Evolutionary conservation across 2,888 invertebrate genomes (phyloP).

Genomic region (Dioctria rufipes): DNA sequence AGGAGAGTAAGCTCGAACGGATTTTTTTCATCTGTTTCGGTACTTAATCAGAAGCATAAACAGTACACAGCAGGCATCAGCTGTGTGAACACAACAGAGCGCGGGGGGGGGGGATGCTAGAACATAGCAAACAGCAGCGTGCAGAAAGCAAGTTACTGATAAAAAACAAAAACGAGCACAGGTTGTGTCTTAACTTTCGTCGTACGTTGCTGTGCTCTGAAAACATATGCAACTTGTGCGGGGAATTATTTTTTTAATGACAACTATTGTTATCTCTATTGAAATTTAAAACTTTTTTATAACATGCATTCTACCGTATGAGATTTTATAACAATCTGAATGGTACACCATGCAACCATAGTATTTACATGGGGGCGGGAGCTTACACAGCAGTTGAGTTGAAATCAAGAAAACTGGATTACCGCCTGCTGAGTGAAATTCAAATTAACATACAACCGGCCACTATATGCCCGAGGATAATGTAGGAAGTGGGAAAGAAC

Average conservation of each 20-base stretch:
- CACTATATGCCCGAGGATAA: neutral
- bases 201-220: neutral
- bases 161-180: slow-evolving; percentile 16
- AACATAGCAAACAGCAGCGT: too few species aligned
- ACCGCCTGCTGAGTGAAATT: neutral
- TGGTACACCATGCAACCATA: neutral
- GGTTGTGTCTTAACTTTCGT: slow-evolving; percentile 19
- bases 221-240: slow-evolving; percentile 2
- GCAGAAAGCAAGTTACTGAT: too few species aligned
- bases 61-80: slow-evolving; percentile 11
- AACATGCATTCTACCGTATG: neutral
- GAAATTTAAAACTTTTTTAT: slow-evolving; percentile 32
- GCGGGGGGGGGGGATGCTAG: too few species aligned
- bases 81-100: slow-evolving; percentile 8
- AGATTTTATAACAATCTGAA: neutral
- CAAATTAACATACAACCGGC: neutral
- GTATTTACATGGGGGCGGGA: too few species aligned
- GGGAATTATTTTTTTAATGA: neutral
- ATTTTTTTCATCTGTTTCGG: slow-evolving; percentile 2
- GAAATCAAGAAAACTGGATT: neutral
- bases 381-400: too few species aligned
- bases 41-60: slow-evolving; percentile 20
- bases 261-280: slow-evolving; percentile 2
- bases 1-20: neutral
- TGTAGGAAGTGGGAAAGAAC: slow-evolving; percentile 20